phyloP scores from a whole-genome alignment of 2,888 invertebrate species.

The Lampropteryx suffumata region DNA sequence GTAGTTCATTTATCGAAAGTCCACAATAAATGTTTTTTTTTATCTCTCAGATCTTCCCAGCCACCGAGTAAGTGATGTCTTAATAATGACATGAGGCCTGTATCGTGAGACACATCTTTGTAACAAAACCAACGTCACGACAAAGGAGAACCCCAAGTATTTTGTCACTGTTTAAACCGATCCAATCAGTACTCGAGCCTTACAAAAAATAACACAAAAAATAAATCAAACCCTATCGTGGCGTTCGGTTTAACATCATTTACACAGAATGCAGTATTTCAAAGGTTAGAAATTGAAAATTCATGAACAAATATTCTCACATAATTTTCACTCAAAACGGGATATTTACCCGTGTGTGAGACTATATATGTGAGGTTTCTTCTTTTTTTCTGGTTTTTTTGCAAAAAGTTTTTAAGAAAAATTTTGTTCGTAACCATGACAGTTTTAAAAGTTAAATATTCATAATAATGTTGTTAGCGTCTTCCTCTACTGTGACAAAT shows the following conservation, averaged over 20 bases:
- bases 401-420: no score
- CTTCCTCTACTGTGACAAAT: no score
- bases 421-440: no score
- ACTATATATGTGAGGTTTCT: no score
- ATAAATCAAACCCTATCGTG: slow-evolving; percentile 36
- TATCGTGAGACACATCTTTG: slow-evolving; percentile 74
- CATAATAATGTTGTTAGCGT: no score
- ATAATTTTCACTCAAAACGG: no score
- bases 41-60: slow-evolving; percentile 69
- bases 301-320: no score
- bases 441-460: no score
- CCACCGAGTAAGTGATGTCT: slow-evolving; percentile 82
- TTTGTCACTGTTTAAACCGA: slow-evolving; percentile 80
- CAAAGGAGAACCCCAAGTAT: slow-evolving; percentile 76
- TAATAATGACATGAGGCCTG: slow-evolving; percentile 77
- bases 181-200: slow-evolving; percentile 69
- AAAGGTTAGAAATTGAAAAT: no score
- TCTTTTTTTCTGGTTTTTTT: no score
- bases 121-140: slow-evolving; percentile 57
- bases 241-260: slow-evolving; percentile 11
- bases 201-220: slow-evolving; percentile 52
- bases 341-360: no score
- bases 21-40: slow-evolving; percentile 67
- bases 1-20: slow-evolving; percentile 51
- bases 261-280: no score